phyloP scores from a whole-genome alignment of 2,113 vertebrate genomes.

The Centropus unirufus region DNA sequence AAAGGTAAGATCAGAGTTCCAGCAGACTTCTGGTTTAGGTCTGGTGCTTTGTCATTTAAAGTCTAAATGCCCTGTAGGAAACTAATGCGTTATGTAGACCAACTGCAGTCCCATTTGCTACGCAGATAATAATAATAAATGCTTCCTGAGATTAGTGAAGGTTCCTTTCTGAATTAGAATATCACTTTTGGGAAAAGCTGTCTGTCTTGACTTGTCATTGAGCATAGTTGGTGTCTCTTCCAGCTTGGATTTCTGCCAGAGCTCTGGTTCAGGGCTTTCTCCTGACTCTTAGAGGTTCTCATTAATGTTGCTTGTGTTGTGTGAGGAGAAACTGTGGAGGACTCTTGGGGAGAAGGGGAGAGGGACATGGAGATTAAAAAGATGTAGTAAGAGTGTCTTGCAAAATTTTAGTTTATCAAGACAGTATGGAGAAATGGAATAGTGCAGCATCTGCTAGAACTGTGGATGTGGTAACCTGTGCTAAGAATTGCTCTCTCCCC shows the following conservation, averaged over 20 bases:
- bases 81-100: constrained; percentile 37
- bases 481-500: background rate
- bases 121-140: constrained; percentile 60
- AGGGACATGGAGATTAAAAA: background rate
- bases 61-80: constrained; percentile 50
- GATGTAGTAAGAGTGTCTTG: background rate
- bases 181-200: constrained; percentile 45
- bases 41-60: constrained; percentile 55
- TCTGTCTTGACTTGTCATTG: background rate
- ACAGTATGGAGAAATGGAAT: background rate
- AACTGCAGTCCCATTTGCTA: constrained; percentile 53
- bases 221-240: constrained; percentile 36
- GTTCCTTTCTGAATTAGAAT: constrained; percentile 67
- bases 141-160: constrained; percentile 25
- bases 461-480: background rate
- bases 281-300: background rate
- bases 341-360: rapidly evolving
- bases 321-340: background rate
- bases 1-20: constrained; percentile 34
- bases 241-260: constrained; percentile 25
- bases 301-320: background rate
- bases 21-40: constrained; percentile 54
- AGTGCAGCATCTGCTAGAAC: background rate
- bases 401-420: background rate
- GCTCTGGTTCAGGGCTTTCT: background rate